Conservation (phyloP, 2,113 vertebrate species). For the Acanthisitta chloris region DNA sequence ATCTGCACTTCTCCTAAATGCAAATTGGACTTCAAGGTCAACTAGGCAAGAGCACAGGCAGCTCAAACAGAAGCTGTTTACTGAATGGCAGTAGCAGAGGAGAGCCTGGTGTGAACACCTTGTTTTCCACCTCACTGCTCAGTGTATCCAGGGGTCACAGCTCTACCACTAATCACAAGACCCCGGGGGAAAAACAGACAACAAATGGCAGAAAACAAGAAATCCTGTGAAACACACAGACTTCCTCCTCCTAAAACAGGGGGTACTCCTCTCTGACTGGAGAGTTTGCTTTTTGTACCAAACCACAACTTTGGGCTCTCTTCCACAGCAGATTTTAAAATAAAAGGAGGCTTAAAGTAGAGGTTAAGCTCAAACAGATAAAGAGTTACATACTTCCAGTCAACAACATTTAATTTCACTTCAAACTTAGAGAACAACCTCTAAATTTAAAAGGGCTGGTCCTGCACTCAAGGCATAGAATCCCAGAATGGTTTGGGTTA, state of each 20-base stretch:
- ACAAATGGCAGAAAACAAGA: background rate
- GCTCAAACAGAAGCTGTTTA: background rate
- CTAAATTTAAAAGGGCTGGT: background rate
- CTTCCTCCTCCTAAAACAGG: background rate
- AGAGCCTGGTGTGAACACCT: background rate
- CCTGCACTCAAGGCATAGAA: background rate
- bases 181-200: background rate
- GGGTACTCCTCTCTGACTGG: background rate
- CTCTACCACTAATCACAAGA: accelerated
- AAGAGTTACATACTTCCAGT: no score
- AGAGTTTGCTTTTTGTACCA: background rate
- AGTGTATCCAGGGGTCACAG: background rate
- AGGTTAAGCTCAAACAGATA: background rate
- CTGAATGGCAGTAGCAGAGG: background rate
- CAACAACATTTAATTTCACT: background rate
- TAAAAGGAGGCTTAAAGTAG: accelerated
- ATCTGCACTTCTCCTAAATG: background rate
- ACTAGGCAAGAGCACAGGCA: background rate
- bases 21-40: background rate
- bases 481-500: no score
- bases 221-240: background rate
- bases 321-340: background rate
- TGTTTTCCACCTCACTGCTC: background rate
- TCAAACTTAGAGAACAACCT: background rate
- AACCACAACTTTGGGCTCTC: background rate